These are phyloP conservation scores for Apamea crenata DNA, from an alignment of 2,888 invertebrate species.

Conservation along the genomic window DNA sequence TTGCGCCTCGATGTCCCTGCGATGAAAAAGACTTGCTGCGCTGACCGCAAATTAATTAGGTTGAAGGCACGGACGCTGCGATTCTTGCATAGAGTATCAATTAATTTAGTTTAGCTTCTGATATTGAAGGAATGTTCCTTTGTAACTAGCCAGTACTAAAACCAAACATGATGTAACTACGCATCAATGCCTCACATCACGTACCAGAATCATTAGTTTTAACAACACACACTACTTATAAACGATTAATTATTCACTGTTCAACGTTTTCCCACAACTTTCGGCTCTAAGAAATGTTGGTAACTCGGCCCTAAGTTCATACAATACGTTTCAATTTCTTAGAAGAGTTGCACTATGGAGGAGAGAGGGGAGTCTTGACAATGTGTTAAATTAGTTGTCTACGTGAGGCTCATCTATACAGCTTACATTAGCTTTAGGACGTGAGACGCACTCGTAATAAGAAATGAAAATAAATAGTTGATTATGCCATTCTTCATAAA, in stretches of 20 bases:
- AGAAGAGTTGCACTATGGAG: slow-evolving; percentile 70
- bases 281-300: slow-evolving; percentile 47
- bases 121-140: not conserved
- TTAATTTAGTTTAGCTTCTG: not conserved
- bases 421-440: slow-evolving; percentile 69
- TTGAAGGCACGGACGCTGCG: not conserved
- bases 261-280: slow-evolving; percentile 45
- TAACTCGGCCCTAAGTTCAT: slow-evolving; percentile 43
- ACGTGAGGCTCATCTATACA: slow-evolving; percentile 82
- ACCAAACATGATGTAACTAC: slow-evolving; percentile 24
- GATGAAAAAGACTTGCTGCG: no score
- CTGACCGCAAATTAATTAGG: not conserved
- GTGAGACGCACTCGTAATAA: slow-evolving; percentile 68
- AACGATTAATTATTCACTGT: slow-evolving; percentile 57
- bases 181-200: slow-evolving; percentile 39
- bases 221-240: slow-evolving; percentile 44
- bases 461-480: slow-evolving; percentile 64
- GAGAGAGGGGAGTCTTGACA: slow-evolving; percentile 73
- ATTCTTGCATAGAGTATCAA: not conserved
- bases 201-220: slow-evolving; percentile 51
- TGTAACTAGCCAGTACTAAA: slow-evolving; percentile 2
- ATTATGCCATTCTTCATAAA: slow-evolving; percentile 43
- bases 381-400: slow-evolving; percentile 83
- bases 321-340: slow-evolving; percentile 77
- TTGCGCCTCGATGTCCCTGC: no score